Evolutionary conservation across 2,113 vertebrate species (phyloP).

Genomic region (Hippoglossus stenolepis): DNA sequence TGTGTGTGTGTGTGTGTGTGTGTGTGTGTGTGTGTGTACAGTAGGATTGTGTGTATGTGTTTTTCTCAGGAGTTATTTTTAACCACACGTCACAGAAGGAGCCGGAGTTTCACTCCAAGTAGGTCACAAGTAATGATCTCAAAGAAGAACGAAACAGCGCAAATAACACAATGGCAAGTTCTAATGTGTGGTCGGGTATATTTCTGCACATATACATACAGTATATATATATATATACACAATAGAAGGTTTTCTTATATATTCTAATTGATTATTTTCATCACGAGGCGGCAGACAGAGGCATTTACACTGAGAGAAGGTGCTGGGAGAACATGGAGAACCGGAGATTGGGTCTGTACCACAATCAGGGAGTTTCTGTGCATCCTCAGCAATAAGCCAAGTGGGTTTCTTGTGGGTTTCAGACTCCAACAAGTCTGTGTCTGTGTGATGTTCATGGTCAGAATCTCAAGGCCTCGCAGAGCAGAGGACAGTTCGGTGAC

Average conservation of each 20-base stretch:
- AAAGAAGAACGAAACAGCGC: conserved; percentile 44
- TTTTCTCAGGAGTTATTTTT: conserved; percentile 65
- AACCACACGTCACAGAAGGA: conserved; percentile 57
- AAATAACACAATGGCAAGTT: neutral
- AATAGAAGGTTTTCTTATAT: neutral
- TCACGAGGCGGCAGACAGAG: neutral
- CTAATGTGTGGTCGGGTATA: neutral
- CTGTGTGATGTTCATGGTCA: conserved; percentile 9
- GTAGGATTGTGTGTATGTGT: conserved; percentile 9
- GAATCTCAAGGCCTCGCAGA: neutral
- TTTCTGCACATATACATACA: too few species aligned
- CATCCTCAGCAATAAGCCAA: neutral
- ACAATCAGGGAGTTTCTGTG: neutral
- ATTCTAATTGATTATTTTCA: neutral
- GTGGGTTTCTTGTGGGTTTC: neutral
- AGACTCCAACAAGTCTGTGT: neutral
- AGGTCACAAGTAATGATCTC: conserved; percentile 71
- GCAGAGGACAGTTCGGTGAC: conserved; percentile 5
- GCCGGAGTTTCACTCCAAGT: conserved; percentile 69
- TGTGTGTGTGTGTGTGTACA: conserved; percentile 22
- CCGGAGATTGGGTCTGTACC: too few species aligned
- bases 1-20: neutral
- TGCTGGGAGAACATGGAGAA: too few species aligned
- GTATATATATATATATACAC: neutral
- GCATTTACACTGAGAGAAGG: too few species aligned